Percentiles rank a stretch among this genome's conserved stretches.
Conservation (phyloP, 1,140 invertebrate genomes). For the Philotrypesis tridentata region DNA sequence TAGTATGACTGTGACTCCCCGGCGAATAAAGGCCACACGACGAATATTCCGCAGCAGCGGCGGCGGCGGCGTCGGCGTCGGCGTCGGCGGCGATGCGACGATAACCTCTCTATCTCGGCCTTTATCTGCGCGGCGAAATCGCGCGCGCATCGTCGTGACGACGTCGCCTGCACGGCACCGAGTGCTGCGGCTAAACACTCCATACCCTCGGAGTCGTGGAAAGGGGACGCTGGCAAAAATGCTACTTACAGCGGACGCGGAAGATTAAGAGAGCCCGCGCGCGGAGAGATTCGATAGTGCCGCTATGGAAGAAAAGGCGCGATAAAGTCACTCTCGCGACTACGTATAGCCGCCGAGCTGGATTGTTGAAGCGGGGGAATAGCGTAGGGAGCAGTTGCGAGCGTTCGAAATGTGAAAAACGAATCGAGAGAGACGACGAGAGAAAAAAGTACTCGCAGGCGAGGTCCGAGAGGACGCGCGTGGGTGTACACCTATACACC, state of each 20-base stretch:
- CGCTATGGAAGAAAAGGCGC: not conserved
- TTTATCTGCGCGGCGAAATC: slow-evolving; percentile 42
- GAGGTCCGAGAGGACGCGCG: not conserved
- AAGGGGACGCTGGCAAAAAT: not conserved
- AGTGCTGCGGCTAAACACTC: not conserved
- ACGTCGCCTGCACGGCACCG: not conserved
- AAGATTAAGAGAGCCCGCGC: slow-evolving; percentile 1
- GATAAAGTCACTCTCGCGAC: slow-evolving; percentile 37
- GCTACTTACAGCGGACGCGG: not conserved
- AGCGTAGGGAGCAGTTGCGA: too few relatives aligned
- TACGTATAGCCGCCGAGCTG: too few relatives aligned
- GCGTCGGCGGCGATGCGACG: slow-evolving; percentile 4
- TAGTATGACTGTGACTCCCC: slow-evolving; percentile 28
- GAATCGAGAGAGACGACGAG: slow-evolving; percentile 1
- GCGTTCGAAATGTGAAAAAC: too few relatives aligned
- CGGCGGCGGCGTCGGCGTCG: not conserved
- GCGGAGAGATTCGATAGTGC: not conserved
- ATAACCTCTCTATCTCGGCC: slow-evolving; percentile 49
- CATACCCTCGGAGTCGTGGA: not conserved
- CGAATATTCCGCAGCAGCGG: slow-evolving; percentile 36
- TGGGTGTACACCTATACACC: too few relatives aligned
- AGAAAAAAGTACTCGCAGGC: slow-evolving; percentile 5
- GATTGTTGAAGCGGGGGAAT: too few relatives aligned
- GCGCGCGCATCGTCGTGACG: slow-evolving; percentile 30
- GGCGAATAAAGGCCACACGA: slow-evolving; percentile 38